Base-by-base conservation (phyloP, 2,888 invertebrate species). In the Griposia aprilina region DNA sequence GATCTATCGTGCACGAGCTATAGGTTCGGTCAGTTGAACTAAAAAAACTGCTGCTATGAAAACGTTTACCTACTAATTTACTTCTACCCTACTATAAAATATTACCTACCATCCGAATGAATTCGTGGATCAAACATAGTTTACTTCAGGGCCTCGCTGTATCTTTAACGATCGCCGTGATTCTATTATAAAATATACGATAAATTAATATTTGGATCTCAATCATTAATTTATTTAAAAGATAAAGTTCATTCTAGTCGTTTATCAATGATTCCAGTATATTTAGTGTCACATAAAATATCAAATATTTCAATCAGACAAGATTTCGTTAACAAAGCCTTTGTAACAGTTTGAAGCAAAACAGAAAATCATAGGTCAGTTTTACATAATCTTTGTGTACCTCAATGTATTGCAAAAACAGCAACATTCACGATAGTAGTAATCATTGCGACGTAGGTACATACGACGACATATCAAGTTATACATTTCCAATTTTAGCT, bases 261-360 rank as follows among this genome's bases (percentile, higher is more conserved):
- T 36, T 36, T 36, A 36, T 36, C 30, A 36, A 36, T 36, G 30
- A 36, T 36, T 36, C 65, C 3, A 55, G 8, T 26, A 52, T 17
- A 76, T 80, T 41, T 60, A 82, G 13, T 80, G 68, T 82, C 84
- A 74, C 66, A 86, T 86, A 70, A 84, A 82, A 80, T 81, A 48
- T 45, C 6, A 69, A 60, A 75, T 78, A 67, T 62, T 82, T 82
- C 74, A 86, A 82, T 87, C 72, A 80, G 74, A 74, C 20, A 66
- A 55, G 57, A 76, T 68, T 82, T 55, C 52, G 50, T 20, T 48
- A 26, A 66, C 45, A 66, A 69, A 62, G 52, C 48, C 45, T 66
- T 74, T 67, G 70, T 68, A 7, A n/a, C 48, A 63, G 26, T 57
- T 65, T 5, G 7, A 69, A 57, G 36, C 26, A 48, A 50, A 60